Percentiles rank a stretch among this genome's conserved stretches.
Evolutionary conservation across 2,888 invertebrate genomes (phyloP).

Genomic region (Amphipyra berbera): DNA sequence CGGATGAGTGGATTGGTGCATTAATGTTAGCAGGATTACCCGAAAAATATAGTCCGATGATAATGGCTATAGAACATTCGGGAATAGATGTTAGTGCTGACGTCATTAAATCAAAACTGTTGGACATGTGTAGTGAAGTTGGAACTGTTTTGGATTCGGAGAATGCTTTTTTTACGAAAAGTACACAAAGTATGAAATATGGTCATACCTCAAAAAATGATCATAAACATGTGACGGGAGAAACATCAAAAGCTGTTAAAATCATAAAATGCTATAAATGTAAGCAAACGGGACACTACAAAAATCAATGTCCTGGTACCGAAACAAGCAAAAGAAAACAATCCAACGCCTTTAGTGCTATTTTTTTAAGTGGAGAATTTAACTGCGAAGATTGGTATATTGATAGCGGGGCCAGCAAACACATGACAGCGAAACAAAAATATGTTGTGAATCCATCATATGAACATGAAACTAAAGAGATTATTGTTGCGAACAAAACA

Average conservation of each 20-base stretch:
- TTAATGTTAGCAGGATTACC: conserved; percentile 9
- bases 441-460: conserved; percentile 17
- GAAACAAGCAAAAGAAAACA: neutral
- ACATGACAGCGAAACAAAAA: conserved; percentile 14
- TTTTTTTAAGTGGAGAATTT: conserved; percentile 36
- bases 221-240: too few relatives aligned
- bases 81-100: neutral
- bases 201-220: too few relatives aligned
- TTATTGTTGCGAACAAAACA: conserved; percentile 48
- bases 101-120: neutral
- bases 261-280: conserved; percentile 18
- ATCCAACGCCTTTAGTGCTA: conserved; percentile 44
- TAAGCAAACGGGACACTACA: conserved; percentile 13
- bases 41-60: neutral
- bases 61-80: conserved; percentile 4
- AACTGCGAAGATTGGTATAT: conserved; percentile 40
- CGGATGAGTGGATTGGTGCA: neutral
- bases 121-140: conserved; percentile 1
- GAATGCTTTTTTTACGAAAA: conserved; percentile 1
- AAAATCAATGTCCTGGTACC: conserved; percentile 2
- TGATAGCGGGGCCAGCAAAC: conserved; percentile 34
- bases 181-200: neutral
- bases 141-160: neutral
- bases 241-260: neutral
- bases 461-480: conserved; percentile 17